phyloP scores from a whole-genome alignment of 2,113 vertebrate species.

The Desmodus rotundus region DNA sequence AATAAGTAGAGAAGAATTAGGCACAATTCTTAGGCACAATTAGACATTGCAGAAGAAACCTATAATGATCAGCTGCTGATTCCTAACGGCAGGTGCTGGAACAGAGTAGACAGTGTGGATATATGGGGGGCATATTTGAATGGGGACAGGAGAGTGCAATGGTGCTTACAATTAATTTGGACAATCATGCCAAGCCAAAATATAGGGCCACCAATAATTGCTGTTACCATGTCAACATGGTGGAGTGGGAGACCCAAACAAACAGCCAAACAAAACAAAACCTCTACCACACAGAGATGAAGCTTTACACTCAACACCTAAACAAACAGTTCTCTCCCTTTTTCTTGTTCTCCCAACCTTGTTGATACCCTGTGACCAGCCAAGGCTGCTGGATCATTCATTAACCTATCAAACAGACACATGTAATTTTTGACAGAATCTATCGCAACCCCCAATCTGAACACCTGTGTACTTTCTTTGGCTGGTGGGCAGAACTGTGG shows the following conservation, averaged over 20 bases:
- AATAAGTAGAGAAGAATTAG: neutral
- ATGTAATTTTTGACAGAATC: neutral
- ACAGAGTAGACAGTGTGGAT: neutral
- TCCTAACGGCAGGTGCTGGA: neutral
- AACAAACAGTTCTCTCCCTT: neutral
- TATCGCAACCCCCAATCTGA: neutral
- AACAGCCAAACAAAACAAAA: neutral
- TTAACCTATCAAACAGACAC: neutral
- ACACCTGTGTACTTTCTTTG: too few relatives aligned
- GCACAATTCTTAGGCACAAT: neutral
- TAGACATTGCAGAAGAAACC: neutral
- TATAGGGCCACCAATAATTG: neutral
- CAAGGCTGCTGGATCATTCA: neutral
- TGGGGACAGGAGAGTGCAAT: too few relatives aligned
- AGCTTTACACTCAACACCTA: too few relatives aligned
- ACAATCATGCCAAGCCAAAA: neutral
- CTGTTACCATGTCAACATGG: neutral
- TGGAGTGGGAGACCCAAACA: too few relatives aligned
- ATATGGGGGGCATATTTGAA: rapidly evolving
- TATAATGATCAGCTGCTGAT: too few relatives aligned
- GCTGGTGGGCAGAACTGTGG: too few relatives aligned
- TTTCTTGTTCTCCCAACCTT: neutral
- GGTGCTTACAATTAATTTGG: neutral
- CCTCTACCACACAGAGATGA: neutral
- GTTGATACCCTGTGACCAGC: neutral